Evolutionary conservation across 2,797 vertebrate genomes (phyloP), one percentile per base, ranked within the genome.

Genomic region (Spondyliosoma cantharus): DNA sequence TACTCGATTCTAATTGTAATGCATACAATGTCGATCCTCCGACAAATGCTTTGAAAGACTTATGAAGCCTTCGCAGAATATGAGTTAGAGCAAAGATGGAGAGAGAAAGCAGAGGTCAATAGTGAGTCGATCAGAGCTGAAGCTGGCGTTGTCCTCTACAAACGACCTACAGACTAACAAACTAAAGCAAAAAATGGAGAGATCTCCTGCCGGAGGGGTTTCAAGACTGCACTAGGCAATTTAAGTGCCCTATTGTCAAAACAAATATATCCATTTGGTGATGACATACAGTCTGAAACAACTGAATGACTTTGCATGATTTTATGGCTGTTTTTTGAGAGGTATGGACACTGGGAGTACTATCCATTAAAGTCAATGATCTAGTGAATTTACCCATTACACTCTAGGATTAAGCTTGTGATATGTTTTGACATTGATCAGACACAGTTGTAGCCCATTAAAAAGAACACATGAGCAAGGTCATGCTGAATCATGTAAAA

Each of bases 131-230:
- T 89, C 76, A 72, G 59, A 67, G 63, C 57, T 69, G 66, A 78
- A 68, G 81, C 75, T 62, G 37, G 7, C 56, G 65, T 68, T 64
- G 89, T 89, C 90, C 81, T 88, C 74, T 78, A 83, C 63, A 65
- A 86, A 86, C 80, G 83, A 89, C 88, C 88, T 80, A 81, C 75
- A 60, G 78, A 78, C 78, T 29, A 74, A 49, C 66, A 79, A 78
- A 87, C 67, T 50, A 57, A 69, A 82, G 76, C 80, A 81, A 91
- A 91, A 86, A 83, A 81, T 74, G 52, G 78, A 80, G 57, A 71
- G 57, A 77, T 56, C 58, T 63, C 59, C 68, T 67, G 84, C 73
- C 62, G 27, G 50, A 22, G 45, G 29, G 59, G 22, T 29, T 80
- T 78, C 54, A 76, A 69, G 69, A 64, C 54, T 60, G 64, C 19